Evolutionary conservation across 2,888 invertebrate species (phyloP), one percentile per base, ranked within the genome.

Genomic region (Hirtodrosophila cameraria): DNA sequence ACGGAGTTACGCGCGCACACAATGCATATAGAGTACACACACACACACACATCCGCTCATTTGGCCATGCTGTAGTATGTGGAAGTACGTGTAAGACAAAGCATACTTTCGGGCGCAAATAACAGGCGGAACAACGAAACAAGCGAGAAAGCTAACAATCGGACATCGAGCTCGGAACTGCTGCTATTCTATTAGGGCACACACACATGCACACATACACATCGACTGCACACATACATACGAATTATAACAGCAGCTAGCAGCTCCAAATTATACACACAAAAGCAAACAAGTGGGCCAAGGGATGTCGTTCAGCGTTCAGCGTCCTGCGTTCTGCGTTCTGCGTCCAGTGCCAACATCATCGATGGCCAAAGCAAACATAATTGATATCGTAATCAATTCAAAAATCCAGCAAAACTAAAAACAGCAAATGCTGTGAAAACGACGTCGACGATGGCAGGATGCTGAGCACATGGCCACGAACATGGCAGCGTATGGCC

Each of bases 341-440:
- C 52, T 33, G 39, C 35, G 46, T 33, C 33, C 57, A 60, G 41
- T 48, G 52, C 58, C 60, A 69, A 74, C 75, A 58, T 45, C 65
- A 58, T 72, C 78, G 63, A 69, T 81, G 85, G 69, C 82, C 72
- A 61, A 86, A 84, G 83, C 87, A 86, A 86, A 86, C 87, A 88
- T 86, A 86, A 88, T 87, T 88, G 87, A 88, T 88, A 87, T 85
- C 87, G 87, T 85, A 87, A 87, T 87, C 87, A 87, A 87, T 87
- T 87, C 87, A 87, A 88, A 87, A 87, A 87, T 87, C 80, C 86
- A 60, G 78, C 71, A 73, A 69, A 86, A 82, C 88, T 86, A 79
- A 86, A 80, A 87, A 81, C 85, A 74, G 74, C 82, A 71, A 86
- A 62, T 67, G 81, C 81, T 86, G 68, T 78, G 74, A 81, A 73